Base-by-base conservation (phyloP, 1,140 invertebrate species). In the Diabrotica virgifera region DNA sequence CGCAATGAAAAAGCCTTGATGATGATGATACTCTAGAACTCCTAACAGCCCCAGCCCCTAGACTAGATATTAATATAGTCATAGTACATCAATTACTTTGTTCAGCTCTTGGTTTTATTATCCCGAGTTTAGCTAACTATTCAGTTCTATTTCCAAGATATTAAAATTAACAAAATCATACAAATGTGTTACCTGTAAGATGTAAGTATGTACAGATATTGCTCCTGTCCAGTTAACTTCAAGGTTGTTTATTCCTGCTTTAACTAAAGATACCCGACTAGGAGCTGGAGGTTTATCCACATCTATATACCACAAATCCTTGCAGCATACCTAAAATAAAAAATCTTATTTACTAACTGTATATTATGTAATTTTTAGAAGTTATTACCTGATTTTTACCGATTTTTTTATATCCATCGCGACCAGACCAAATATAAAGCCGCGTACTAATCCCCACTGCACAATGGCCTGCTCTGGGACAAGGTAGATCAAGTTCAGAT, bases 321-420 rank as follows among this genome's bases (percentile, higher is more conserved):
- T 99, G 78, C 97, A 99, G 77, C 97, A 99, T 14, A 99, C 93
- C 60, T 62, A 38, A 14, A 53, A 36, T 37, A 54, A 90, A 92
- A 71, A 24, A 4, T 24, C 24, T 24, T 1, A 24, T 24, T 24
- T 24, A 24, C 24, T 24, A 1, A 24, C 24, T 24, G 24, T 24
- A 98, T 92, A 85, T 99, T 97, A 82, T 98, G 99, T 82, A 98
- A 46, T 46, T 3, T 10, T 3, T 46, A 6, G n/a, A 46, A 46
- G n/a, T 10, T 13, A 6, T 52, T 55, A 54, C 52, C 85, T 99
- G 97, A 83, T 98, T 99, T 82, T 99, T 99, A 8, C n/a, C 96
- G 96, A 98, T 59, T 97, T 95, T 87, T 99, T 99, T 59, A 59
- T 86, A 79, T 99, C 97, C 97, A 83, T 99, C 98, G 65, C 97